phyloP scores from a whole-genome alignment of 2,888 invertebrate species.

The Nomada goodeniana region DNA sequence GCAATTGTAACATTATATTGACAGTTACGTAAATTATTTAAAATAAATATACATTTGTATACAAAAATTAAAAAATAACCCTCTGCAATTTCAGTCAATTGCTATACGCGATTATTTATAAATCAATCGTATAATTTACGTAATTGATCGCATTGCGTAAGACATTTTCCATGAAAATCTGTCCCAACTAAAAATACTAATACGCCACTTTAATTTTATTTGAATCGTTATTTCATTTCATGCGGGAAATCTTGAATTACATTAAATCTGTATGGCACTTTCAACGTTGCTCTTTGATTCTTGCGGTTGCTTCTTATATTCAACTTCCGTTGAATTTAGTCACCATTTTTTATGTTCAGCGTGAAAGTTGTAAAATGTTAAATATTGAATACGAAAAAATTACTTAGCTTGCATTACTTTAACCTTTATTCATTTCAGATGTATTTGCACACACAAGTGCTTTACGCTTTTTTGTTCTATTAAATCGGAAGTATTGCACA shows the following conservation, averaged over 20 bases:
- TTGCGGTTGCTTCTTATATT: not conserved
- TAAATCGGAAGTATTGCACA: not conserved
- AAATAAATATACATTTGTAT: not conserved
- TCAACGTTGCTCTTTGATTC: not conserved
- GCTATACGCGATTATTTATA: conserved; percentile 44
- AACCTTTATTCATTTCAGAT: not conserved
- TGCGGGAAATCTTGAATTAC: not conserved
- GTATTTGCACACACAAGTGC: not conserved
- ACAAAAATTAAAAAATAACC: not conserved
- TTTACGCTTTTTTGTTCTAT: not conserved
- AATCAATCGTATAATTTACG: conserved; percentile 48
- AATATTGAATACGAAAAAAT: not conserved
- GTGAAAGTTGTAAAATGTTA: too few relatives aligned
- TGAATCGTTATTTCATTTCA: not conserved
- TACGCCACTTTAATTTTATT: conserved; percentile 6
- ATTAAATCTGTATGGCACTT: not conserved
- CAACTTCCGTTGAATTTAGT: too few relatives aligned
- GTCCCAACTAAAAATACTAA: conserved; percentile 51
- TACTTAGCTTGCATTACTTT: not conserved
- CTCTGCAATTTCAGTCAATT: conserved; percentile 11
- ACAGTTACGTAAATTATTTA: not conserved
- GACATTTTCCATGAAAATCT: conserved; percentile 54
- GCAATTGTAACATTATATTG: too few relatives aligned
- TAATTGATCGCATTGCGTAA: conserved; percentile 54
- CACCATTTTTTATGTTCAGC: too few relatives aligned